Base-by-base conservation (phyloP, 2,113 vertebrate species). In the Pygoscelis antarcticus region DNA sequence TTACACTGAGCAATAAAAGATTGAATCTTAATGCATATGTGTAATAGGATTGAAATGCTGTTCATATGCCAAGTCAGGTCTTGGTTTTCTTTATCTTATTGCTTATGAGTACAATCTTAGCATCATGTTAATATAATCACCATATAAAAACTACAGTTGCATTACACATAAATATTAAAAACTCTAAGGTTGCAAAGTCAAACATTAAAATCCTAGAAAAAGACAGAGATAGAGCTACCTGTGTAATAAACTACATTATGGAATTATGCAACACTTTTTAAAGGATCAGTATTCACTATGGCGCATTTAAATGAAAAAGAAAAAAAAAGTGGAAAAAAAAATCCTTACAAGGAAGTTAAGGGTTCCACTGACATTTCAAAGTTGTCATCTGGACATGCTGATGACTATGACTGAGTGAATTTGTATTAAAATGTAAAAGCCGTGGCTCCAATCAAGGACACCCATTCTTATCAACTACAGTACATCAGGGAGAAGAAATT, bases 401-500 rank as follows among this genome's bases (percentile, higher is more conserved):
- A 70, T 79, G n/a, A 78, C 29, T 78, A 38, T 9, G 13, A 65
- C 11, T n/a, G 68, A 87, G 8, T 66, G 52, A 91, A 85, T 64
- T 89, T 72, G 3, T 32, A 60, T 62, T 81, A 68, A 62, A 81
- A 75, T 52, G 13, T 52, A 94, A 91, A 83, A 85, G 16, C 49
- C 58, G 52, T 44, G 26, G 9, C 27, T 95, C 25, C 72, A 83
- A 77, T 66, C 32, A 65, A 86, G 66, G 32, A 11, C 49, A 70
- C 7, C 29, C 16, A 36, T 85, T 88, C 66, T 80, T 70, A 93
- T 86, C 58, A 95, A 83, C 21, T 83, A 40, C 34, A 40, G 36
- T 26, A 40, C 66, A 61, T 49, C 13, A 69, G 75, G 49, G 82
- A 93, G 64, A 92, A 77, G 46, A 90, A 91, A 83, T 88, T 52